Evolutionary conservation across 1,140 invertebrate genomes (phyloP).

Genomic region (Drosophila tsacasi): DNA sequence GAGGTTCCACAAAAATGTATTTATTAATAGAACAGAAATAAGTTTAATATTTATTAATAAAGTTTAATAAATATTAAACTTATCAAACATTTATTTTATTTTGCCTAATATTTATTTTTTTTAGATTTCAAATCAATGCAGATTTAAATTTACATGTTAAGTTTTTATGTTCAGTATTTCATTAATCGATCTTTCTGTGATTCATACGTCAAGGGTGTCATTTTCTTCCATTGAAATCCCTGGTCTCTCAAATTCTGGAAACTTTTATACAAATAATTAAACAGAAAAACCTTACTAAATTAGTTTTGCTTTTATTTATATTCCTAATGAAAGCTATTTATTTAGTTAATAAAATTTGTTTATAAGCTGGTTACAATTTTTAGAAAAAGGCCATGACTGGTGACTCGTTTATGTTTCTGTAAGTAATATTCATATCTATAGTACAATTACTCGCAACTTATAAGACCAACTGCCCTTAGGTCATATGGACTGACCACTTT

Average conservation of each 20-base stretch:
- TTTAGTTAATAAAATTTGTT: not conserved
- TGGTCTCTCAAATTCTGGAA: too few relatives aligned
- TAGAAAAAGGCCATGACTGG: not conserved
- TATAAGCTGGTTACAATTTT: not conserved
- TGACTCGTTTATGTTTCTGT: conserved; percentile 6
- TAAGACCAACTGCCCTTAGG: not conserved
- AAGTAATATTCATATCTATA: conserved; percentile 14
- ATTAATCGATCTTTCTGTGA: conserved; percentile 6
- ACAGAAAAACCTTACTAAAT: not conserved
- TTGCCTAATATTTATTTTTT: not conserved
- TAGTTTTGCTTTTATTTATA: too few relatives aligned
- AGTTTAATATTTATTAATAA: too few relatives aligned
- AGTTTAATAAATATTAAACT: too few relatives aligned
- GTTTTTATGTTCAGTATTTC: conserved; percentile 4
- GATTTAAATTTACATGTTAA: not conserved
- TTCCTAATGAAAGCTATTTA: not conserved
- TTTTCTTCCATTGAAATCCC: conserved; percentile 1
- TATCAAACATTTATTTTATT: too few relatives aligned
- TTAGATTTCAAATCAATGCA: not conserved
- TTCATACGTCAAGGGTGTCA: conserved; percentile 8
- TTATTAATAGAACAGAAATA: not conserved
- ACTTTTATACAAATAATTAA: not conserved
- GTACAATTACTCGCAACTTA: not conserved
- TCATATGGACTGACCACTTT: not conserved
- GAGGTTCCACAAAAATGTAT: not conserved